phyloP scores from a whole-genome alignment of 2,113 vertebrate genomes.

The Crotalus tigris region DNA sequence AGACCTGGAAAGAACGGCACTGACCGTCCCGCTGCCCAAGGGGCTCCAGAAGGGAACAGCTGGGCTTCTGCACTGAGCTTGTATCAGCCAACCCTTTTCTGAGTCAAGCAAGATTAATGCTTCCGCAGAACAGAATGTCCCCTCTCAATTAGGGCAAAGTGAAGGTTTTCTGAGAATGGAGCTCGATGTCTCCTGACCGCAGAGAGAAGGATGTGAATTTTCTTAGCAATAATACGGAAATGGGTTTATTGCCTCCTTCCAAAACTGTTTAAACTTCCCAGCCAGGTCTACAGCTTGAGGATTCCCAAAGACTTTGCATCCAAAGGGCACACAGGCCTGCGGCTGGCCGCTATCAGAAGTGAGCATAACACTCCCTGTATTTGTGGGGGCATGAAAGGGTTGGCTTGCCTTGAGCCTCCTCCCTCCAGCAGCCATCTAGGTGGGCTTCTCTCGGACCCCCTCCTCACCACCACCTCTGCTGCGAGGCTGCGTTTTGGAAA shows the following conservation, averaged over 20 bases:
- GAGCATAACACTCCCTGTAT: neutral
- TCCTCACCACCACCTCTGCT: neutral
- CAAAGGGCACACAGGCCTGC: neutral
- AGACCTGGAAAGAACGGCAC: neutral
- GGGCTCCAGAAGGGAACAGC: neutral
- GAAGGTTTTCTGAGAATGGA: neutral
- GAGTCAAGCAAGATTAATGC: neutral
- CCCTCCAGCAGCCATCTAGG: neutral
- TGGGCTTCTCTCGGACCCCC: neutral
- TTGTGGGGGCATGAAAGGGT: too few relatives aligned
- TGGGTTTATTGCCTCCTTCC: neutral
- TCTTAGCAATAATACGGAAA: neutral
- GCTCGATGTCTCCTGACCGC: neutral
- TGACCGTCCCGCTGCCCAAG: neutral
- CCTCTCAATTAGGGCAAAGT: neutral
- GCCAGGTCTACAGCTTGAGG: neutral
- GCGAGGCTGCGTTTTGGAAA: too few relatives aligned
- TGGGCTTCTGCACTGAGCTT: too few relatives aligned
- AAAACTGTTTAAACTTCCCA: neutral
- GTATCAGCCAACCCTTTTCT: neutral
- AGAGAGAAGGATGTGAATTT: neutral
- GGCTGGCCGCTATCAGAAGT: neutral
- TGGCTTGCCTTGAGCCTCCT: neutral
- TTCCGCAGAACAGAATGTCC: neutral
- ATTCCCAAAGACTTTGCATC: neutral